Percentiles rank a stretch among this genome's conserved stretches.
Evolutionary conservation across 1,140 invertebrate genomes (phyloP).

Genomic region (Heliothis virescens): DNA sequence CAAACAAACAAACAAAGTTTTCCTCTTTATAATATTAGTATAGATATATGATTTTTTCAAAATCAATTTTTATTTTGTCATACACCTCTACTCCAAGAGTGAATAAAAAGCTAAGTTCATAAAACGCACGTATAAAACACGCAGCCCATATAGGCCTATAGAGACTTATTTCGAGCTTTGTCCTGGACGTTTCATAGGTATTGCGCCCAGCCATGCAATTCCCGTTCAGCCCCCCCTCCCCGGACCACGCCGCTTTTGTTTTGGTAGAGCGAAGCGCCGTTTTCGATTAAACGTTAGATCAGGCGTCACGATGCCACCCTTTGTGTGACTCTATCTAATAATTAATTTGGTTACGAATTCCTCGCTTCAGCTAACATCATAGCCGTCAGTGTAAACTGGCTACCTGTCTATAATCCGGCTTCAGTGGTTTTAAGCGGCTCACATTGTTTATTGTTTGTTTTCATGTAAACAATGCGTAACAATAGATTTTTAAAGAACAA

Average conservation of each 20-base stretch:
- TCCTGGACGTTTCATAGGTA: neutral
- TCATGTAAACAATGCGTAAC: too few species aligned
- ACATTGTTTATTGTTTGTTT: too few species aligned
- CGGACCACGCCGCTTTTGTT: neutral
- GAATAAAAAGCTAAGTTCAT: too few species aligned
- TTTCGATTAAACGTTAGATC: neutral
- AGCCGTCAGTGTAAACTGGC: neutral
- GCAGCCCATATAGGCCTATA: too few species aligned
- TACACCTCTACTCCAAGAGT: too few species aligned
- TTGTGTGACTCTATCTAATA: neutral
- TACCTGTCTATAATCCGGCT: neutral
- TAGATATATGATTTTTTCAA: too few species aligned
- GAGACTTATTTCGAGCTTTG: too few species aligned
- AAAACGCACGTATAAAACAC: too few species aligned
- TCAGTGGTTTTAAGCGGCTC: neutral
- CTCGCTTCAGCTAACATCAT: neutral
- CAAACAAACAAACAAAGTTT: too few species aligned
- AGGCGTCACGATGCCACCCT: neutral
- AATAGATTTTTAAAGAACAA: too few species aligned
- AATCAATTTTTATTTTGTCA: too few species aligned
- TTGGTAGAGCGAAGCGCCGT: neutral
- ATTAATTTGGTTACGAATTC: neutral
- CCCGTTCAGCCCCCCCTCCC: neutral
- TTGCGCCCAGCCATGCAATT: neutral
- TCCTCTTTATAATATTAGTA: too few species aligned